Evolutionary conservation across 2,797 vertebrate genomes (phyloP).

Genomic region (Toxotes lorentzi): DNA sequence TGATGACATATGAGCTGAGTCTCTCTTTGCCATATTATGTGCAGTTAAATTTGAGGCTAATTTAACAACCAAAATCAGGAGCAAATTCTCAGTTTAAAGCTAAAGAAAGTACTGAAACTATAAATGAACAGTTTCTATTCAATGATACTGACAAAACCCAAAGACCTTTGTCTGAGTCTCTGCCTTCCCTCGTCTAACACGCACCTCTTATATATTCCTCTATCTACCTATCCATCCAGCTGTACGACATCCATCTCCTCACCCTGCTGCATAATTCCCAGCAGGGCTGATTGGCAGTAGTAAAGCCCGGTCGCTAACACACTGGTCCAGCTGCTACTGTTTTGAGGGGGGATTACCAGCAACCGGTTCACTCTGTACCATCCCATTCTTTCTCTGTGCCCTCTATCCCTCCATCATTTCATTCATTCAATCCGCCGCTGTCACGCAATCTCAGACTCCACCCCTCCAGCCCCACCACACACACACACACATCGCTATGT

Average conservation of each 20-base stretch:
- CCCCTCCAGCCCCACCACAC: not conserved
- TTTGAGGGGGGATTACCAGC: constrained; percentile 68
- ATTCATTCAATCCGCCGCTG: constrained; percentile 72
- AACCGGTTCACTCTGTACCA: constrained; percentile 58
- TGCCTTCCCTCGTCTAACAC: not conserved
- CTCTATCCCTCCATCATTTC: constrained; percentile 69
- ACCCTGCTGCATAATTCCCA: constrained; percentile 42
- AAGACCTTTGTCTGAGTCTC: not conserved
- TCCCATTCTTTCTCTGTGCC: constrained; percentile 58
- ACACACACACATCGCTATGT: not conserved
- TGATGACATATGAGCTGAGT: not conserved
- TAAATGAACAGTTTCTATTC: not conserved
- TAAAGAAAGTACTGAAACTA: not conserved
- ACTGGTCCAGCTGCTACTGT: constrained; percentile 71
- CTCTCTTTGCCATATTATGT: not conserved
- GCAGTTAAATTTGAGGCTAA: not conserved
- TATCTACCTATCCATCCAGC: constrained; percentile 20
- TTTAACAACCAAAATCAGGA: not conserved
- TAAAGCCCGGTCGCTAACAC: constrained; percentile 60
- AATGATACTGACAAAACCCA: not conserved
- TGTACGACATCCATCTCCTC: not conserved
- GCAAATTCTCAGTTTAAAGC: not conserved
- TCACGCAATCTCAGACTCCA: constrained; percentile 59
- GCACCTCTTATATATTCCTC: not conserved
- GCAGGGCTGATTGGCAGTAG: constrained; percentile 55